These are phyloP conservation scores for Sesamia inferens DNA, from an alignment of 2,888 invertebrate genomes.

Conservation along the genomic window DNA sequence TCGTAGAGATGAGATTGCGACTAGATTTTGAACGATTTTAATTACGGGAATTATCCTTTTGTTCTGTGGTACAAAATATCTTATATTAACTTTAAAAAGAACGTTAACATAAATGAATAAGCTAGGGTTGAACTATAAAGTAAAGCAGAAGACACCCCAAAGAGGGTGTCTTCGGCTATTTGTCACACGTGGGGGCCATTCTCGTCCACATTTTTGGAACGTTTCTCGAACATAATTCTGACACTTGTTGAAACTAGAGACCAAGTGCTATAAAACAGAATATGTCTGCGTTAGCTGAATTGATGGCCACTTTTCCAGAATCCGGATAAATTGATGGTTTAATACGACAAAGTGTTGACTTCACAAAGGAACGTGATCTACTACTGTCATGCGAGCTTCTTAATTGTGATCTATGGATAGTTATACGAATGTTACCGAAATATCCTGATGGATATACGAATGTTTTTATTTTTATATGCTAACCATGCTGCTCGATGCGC, in stretches of 20 bases:
- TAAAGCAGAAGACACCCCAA: slow-evolving; percentile 24
- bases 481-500: slow-evolving; percentile 23
- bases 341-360: slow-evolving; percentile 59
- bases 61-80: not conserved
- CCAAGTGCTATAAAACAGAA: slow-evolving; percentile 67
- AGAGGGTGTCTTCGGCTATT: slow-evolving; percentile 44
- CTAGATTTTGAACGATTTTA: not conserved
- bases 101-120: slow-evolving; percentile 26
- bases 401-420: slow-evolving; percentile 42
- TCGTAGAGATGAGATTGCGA: not conserved
- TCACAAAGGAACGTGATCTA: slow-evolving; percentile 42
- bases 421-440: slow-evolving; percentile 30
- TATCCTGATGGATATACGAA: slow-evolving; percentile 33
- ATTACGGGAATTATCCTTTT: not conserved
- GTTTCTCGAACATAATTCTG: slow-evolving; percentile 67
- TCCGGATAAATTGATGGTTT: slow-evolving; percentile 54
- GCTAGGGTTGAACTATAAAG: slow-evolving; percentile 32
- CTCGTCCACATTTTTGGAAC: slow-evolving; percentile 63
- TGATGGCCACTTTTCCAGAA: slow-evolving; percentile 56
- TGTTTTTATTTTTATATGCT: slow-evolving; percentile 46
- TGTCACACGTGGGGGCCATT: slow-evolving; percentile 57
- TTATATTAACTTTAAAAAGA: slow-evolving; percentile 8
- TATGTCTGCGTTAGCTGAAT: slow-evolving; percentile 63
- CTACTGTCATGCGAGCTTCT: slow-evolving; percentile 37
- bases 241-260: slow-evolving; percentile 74